phyloP scores from a whole-genome alignment of 2,888 invertebrate species.

The Apoderus coryli region DNA sequence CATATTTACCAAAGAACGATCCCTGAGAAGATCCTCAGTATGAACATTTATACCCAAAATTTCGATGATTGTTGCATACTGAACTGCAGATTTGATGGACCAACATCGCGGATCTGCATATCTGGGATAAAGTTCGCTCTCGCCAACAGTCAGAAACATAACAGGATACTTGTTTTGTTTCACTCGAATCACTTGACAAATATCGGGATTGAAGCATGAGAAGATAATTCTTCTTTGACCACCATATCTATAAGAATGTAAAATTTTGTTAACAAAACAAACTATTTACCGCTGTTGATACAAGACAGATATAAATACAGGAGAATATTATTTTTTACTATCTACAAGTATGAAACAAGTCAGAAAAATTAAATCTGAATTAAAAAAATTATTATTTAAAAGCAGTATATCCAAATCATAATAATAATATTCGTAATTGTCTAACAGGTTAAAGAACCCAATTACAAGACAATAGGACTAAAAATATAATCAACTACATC shows the following conservation, averaged over 20 bases:
- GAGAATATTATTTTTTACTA: too few relatives aligned
- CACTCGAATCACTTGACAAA: conserved; percentile 74
- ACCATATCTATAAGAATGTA: conserved; percentile 43
- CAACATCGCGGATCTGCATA: conserved; percentile 77
- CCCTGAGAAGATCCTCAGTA: conserved; percentile 78
- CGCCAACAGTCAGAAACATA: conserved; percentile 73
- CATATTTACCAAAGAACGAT: conserved; percentile 56
- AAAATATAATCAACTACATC: too few relatives aligned
- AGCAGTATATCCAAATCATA: too few relatives aligned
- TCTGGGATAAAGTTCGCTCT: conserved; percentile 48
- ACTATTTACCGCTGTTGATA: too few relatives aligned
- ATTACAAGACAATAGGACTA: too few relatives aligned
- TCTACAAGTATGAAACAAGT: too few relatives aligned
- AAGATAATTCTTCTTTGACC: conserved; percentile 75
- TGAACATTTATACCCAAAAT: conserved; percentile 85
- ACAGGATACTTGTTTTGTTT: conserved; percentile 98
- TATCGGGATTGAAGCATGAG: conserved; percentile 92
- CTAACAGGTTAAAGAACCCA: too few relatives aligned
- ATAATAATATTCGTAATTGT: too few relatives aligned
- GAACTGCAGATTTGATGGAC: conserved; percentile 66
- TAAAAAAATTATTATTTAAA: too few relatives aligned
- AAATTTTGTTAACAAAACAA: too few relatives aligned
- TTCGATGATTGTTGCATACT: conserved; percentile 67
- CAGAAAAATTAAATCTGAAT: too few relatives aligned
- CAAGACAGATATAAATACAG: too few relatives aligned